Evolutionary conservation across 1,140 invertebrate species (phyloP).

Genomic region (Brachionus sp.): DNA sequence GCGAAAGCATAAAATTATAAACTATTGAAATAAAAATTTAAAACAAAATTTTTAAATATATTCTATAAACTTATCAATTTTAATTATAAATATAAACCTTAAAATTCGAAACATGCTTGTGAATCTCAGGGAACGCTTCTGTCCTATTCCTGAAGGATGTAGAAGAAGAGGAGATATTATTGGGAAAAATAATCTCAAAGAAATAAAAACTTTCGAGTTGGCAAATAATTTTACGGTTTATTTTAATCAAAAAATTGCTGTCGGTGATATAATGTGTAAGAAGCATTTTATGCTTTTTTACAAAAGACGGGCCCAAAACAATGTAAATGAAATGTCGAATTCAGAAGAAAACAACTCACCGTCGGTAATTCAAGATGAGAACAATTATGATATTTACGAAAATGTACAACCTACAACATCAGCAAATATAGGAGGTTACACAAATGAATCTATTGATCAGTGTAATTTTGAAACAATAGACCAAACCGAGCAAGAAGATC

Average conservation of each 20-base stretch:
- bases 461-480: too few relatives aligned
- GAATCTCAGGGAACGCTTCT: background rate
- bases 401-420: background rate
- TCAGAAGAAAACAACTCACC: background rate
- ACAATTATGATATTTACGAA: background rate
- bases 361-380: constrained; percentile 12
- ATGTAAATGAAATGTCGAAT: background rate
- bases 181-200: background rate
- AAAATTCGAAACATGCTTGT: background rate
- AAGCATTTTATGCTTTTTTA: background rate
- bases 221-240: background rate
- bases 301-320: too few relatives aligned
- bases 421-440: background rate
- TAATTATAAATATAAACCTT: background rate
- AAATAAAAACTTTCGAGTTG: background rate
- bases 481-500: too few relatives aligned
- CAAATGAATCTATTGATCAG: background rate
- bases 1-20: background rate
- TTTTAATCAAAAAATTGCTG: background rate
- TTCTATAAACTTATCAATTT: background rate
- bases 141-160: background rate
- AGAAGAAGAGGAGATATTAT: background rate
- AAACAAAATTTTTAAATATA: background rate
- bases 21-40: background rate
- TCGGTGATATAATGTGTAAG: background rate